A percentile compares a stretch with the other conserved stretches of the same genome.
These are phyloP conservation scores for Acanthococcus lagerstroemiae DNA, from an alignment of 2,888 invertebrate species.

Conservation along the genomic window DNA sequence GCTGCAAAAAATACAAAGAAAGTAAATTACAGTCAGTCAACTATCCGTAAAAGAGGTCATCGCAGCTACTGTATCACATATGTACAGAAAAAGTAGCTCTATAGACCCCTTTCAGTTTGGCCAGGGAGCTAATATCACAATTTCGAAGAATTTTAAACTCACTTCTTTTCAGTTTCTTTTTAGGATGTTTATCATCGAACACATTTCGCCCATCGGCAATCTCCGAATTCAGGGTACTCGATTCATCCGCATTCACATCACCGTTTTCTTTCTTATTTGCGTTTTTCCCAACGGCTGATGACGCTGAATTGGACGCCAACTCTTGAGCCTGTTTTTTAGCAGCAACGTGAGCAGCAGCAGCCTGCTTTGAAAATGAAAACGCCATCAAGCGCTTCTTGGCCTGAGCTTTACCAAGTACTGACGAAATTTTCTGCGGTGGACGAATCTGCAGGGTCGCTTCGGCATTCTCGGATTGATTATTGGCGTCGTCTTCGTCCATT, in stretches of 20 bases:
- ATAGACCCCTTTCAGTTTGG: too few species aligned
- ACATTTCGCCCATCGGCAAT: too few species aligned
- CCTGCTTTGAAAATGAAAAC: constrained; percentile 34
- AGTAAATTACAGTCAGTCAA: background rate
- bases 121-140: too few species aligned
- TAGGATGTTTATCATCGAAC: constrained; percentile 21
- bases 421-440: constrained; percentile 13
- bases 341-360: constrained; percentile 16
- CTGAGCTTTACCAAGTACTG: constrained; percentile 33
- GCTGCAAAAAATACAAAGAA: background rate
- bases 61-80: background rate
- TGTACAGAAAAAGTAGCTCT: too few species aligned
- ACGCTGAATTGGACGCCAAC: background rate
- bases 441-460: background rate
- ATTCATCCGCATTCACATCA: background rate
- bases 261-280: constrained; percentile 9
- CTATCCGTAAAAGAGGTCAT: too few species aligned
- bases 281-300: too few species aligned
- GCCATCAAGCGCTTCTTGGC: constrained; percentile 35
- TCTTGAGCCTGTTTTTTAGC: constrained; percentile 26
- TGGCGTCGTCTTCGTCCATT: constrained; percentile 26
- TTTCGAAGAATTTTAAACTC: too few species aligned
- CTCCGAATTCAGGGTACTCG: background rate
- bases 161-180: constrained; percentile 8
- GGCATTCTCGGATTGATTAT: background rate